Base-by-base conservation (phyloP, 2,888 invertebrate genomes). In the Hyles lineata region DNA sequence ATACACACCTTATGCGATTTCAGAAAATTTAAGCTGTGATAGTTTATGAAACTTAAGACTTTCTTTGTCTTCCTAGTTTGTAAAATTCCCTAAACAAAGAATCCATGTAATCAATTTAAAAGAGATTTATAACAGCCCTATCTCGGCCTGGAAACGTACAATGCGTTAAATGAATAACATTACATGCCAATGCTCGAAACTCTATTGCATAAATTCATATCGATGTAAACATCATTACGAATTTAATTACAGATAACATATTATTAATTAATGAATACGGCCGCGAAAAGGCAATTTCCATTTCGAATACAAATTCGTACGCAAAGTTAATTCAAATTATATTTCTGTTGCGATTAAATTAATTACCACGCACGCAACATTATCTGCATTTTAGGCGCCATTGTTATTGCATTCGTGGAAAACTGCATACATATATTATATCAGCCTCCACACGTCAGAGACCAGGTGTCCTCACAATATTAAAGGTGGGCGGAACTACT, bases 311-410 rank as follows among this genome's bases (percentile, higher is more conserved):
- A 67, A n/a, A 43, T 67, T 43, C 21, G 43, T 67, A 17, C 63
- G 23, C 35, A 43, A 43, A 17, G 43, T 67, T 43, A 35, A 43
- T 67, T 43, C 21, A 21, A 67, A 67, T 67, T 6, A 67, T 67
- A 15, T 43, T 67, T 43, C 19, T 8, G n/a, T n/a, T 63, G 35
- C 23, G 25, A 32, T 15, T 62, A 43, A 67, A 67, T 67, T 43
- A 43, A 67, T 43, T 21, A 43, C 15, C 19, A 11, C n/a, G n/a
- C 61, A 19, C 29, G 7, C 61, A 6, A 43, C 62, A 32, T 19
- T 62, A 62, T 61, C 61, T 62, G 62, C 35, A 32, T 62, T 62
- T 60, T 43, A 25, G 60, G 60, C 62, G 43, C 63, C 63, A 35
- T 43, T 63, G 21, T 63, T 63, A 5, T 43, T 63, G 35, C 35